Evolutionary conservation across 1,140 invertebrate species (phyloP).

Genomic region (Drosophila quadrilineata): DNA sequence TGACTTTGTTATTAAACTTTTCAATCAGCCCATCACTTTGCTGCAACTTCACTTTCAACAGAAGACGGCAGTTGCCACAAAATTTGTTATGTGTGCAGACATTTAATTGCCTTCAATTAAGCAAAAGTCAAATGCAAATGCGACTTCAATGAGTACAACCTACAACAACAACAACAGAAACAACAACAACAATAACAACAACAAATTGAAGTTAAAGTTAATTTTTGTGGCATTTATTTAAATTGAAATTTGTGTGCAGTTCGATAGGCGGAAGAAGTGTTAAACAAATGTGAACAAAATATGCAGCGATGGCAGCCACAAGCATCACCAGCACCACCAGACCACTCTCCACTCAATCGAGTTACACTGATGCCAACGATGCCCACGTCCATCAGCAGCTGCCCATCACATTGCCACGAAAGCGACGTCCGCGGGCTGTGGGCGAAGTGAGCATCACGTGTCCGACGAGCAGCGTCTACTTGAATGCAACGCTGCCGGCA

Average conservation of each 20-base stretch:
- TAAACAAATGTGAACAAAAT: constrained; percentile 5
- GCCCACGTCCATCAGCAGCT: constrained; percentile 2
- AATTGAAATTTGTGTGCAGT: constrained; percentile 22
- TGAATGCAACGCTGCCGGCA: constrained; percentile 46
- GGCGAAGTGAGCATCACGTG: constrained; percentile 76
- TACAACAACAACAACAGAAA: constrained; percentile 14
- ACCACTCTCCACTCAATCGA: too few relatives aligned
- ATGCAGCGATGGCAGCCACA: constrained; percentile 27
- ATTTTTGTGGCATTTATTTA: not conserved
- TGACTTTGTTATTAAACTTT: too few relatives aligned
- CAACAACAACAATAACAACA: not conserved
- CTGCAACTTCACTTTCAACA: too few relatives aligned
- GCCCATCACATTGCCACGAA: constrained; percentile 67
- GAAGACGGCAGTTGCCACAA: too few relatives aligned
- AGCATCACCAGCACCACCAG: constrained; percentile 17
- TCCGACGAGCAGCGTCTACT: constrained; percentile 64
- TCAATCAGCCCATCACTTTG: not conserved
- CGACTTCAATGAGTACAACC: constrained; percentile 42
- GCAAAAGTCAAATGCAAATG: constrained; percentile 24
- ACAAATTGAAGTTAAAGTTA: not conserved
- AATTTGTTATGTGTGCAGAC: constrained; percentile 7
- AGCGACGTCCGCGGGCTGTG: constrained; percentile 71
- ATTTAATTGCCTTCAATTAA: constrained; percentile 62
- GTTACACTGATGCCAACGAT: constrained; percentile 45
- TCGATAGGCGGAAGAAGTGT: constrained; percentile 22